These are phyloP conservation scores for Sorex araneus DNA, from an alignment of 2,113 vertebrate genomes.

Conservation along the genomic window DNA sequence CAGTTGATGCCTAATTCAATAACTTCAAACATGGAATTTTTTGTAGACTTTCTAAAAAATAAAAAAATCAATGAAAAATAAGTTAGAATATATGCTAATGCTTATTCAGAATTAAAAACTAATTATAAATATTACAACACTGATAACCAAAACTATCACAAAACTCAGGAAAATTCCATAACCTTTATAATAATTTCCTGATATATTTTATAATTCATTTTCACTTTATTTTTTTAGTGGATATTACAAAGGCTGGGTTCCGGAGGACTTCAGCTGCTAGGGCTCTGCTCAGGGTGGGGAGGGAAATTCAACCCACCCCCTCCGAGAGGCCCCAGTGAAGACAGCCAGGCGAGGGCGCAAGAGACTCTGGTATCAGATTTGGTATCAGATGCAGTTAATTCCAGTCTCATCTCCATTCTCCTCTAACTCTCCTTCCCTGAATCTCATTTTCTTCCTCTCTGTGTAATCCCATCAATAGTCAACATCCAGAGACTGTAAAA, in stretches of 20 bases:
- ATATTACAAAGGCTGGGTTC: neutral
- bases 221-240: neutral
- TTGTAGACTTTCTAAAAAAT: constrained; percentile 12
- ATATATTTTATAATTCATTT: neutral
- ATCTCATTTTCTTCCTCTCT: no score
- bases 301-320: no score
- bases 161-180: neutral
- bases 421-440: no score
- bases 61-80: neutral
- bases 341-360: no score
- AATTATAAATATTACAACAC: constrained; percentile 21
- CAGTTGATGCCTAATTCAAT: neutral
- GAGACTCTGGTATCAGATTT: no score
- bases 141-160: neutral
- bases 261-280: no score
- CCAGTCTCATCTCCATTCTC: no score
- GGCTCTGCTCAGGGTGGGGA: no score
- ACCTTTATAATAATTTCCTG: neutral
- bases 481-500: no score
- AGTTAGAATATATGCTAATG: neutral
- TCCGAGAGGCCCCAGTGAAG: no score
- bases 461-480: no score
- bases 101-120: constrained; percentile 17
- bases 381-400: no score
- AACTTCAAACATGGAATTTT: neutral